Conservation (phyloP, 2,888 invertebrate genomes). For the Nymphalis polychloros region DNA sequence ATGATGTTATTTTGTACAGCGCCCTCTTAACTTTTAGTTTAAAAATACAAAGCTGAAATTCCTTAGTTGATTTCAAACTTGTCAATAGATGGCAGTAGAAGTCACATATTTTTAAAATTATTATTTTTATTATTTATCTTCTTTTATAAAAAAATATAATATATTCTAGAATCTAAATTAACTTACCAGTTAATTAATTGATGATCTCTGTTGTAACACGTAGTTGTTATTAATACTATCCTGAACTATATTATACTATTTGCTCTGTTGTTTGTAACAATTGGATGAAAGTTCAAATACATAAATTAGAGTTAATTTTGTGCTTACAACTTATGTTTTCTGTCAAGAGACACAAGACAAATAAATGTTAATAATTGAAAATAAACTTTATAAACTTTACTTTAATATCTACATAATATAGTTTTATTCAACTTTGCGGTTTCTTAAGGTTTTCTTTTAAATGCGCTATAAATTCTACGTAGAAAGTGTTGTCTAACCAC, state of each 20-base stretch:
- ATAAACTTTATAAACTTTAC: neutral
- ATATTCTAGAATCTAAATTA: neutral
- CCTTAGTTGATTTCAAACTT: neutral
- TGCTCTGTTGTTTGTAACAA: no score
- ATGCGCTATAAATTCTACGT: neutral
- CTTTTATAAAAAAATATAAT: neutral
- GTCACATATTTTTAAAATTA: neutral
- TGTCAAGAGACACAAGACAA: neutral
- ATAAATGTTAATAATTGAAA: neutral
- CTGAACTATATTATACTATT: no score
- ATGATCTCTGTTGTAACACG: neutral
- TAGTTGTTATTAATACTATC: no score
- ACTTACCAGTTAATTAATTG: neutral
- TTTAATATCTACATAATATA: no score
- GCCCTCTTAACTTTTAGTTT: constrained; percentile 32
- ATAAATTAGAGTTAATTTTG: no score
- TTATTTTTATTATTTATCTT: no score
- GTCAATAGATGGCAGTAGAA: neutral
- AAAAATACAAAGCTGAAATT: neutral
- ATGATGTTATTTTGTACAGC: neutral
- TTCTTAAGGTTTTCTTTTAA: neutral
- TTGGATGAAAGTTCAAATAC: no score
- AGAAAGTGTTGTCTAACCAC: constrained; percentile 2
- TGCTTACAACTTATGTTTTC: neutral
- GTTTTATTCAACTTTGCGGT: neutral